Percentiles rank a stretch among this genome's conserved stretches.
phyloP scores from a whole-genome alignment of 1,140 invertebrate genomes.

The Bombus affinis region DNA sequence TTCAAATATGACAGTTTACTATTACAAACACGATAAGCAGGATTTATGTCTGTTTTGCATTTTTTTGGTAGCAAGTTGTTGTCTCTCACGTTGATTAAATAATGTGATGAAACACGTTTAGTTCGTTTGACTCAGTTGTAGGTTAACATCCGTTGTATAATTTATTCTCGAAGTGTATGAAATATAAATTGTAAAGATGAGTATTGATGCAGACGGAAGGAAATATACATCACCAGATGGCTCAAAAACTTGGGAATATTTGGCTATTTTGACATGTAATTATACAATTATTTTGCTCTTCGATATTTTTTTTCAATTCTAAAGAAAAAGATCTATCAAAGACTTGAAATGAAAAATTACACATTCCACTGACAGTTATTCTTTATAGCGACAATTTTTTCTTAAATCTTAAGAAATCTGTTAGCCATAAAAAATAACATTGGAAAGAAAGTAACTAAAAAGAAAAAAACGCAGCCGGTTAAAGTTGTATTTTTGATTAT shows the following conservation, averaged over 20 bases:
- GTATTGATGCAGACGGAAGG: slow-evolving; percentile 38
- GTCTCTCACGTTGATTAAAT: not conserved
- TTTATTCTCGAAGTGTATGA: not conserved
- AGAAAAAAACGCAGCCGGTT: too few species aligned
- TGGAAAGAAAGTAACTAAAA: too few species aligned
- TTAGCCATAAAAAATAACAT: too few species aligned
- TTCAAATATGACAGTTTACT: not conserved
- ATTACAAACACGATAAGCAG: slow-evolving; percentile 11
- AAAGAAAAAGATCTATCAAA: not conserved
- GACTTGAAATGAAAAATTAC: not conserved
- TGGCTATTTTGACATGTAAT: slow-evolving; percentile 60
- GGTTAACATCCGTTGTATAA: not conserved
- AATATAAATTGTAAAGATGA: slow-evolving; percentile 20
- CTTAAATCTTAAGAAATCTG: too few species aligned
- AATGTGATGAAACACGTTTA: not conserved
- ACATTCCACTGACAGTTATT: too few species aligned
- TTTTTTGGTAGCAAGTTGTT: not conserved
- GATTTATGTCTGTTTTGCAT: not conserved
- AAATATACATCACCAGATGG: slow-evolving; percentile 61
- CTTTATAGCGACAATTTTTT: too few species aligned
- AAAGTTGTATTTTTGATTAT: not conserved
- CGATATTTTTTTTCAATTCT: not conserved
- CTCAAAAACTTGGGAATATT: slow-evolving; percentile 63
- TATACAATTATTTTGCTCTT: not conserved
- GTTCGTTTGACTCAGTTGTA: not conserved